Evolutionary conservation across 2,888 invertebrate genomes (phyloP), one percentile per base, ranked within the genome.

Genomic region (Baronia brevicornis): DNA sequence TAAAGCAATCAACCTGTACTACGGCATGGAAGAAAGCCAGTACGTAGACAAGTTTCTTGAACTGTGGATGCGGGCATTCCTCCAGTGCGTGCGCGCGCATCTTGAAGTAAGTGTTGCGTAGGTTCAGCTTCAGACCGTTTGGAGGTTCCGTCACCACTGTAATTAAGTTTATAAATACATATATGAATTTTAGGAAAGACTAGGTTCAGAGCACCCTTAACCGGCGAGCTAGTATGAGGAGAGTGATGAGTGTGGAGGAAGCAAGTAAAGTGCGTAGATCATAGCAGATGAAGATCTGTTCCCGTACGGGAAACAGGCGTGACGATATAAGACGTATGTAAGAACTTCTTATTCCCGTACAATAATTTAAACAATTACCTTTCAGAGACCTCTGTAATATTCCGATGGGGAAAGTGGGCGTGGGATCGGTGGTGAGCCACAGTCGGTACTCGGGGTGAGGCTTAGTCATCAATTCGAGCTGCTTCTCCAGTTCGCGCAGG

Each of bases 11-110:
- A 5, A 91, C 91, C 85, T 93, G 93, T 0, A 96, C 92, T 0
- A 96, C 96, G 4, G 95, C 96, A 65, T 97, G 96, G 80, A 96
- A 96, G 80, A 97, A 97, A 0, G 95, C 94, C 21, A 97, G 80
- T 1, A 95, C 95, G 62, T 93, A 97, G 19, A 96, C 87, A 1
- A 97, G 82, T 15, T 94, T 87, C 51, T 91, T 91, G 77, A 91
- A 97, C n/a, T 89, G 87, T 0, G 86, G 78, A 67, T 96, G 96
- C 0, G 77, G 54, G 60, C 95, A 95, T 5, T 88, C 86, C 3
- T 92, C 90, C 19, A 96, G 78, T 0, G 89, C 87, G 41, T 90
- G 88, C n/a, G 88, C 67, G 0, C 91, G 86, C 84, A 97, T 89
- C 79, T 95, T 96, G 69, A 92, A 91, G 71, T 93, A 97, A 0